Evolutionary conservation across 2,113 vertebrate genomes (phyloP), one percentile per base, ranked within the genome.

Genomic region (Cyprinodon tularosa): DNA sequence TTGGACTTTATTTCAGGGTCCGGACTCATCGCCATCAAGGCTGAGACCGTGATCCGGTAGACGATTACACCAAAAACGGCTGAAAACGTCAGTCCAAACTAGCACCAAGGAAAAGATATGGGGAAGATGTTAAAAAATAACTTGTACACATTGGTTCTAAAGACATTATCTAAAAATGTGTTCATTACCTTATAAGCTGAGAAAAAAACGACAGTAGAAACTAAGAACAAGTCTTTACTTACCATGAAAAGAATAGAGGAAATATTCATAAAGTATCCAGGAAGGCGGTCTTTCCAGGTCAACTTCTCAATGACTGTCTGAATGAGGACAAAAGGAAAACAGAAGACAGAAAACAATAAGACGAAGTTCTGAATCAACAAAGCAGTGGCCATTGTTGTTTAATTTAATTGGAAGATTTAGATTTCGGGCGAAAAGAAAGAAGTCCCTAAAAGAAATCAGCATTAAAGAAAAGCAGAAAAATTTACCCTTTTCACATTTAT

Each of bases 161-260:
- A 45, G 44, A 57, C 20, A n/a, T n/a, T 1, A 14, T 57, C 3
- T n/a, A 20, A n/a, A 0, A n/a, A n/a, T 57, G 13, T 1, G 14
- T 50, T 57, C 7, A 57, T 15, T n/a, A 57, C 17, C 6, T 7
- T 53, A 17, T 12, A 66, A 61, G 15, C 3, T 12, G 12, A 60
- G 20, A 42, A 77, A 40, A 65, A 47, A 65, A 47, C 8, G 12
- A 44, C 3, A 7, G 38, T 42, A 37, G 37, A 22, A n/a, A 38
- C 14, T 17, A 17, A 50, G 14, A 12, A 29, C 14, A 53, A 64
- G 17, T 13, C 45, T 76, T 36, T 22, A 80, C 90, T 84, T 86
- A 98, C 98, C 97, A 99, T 99, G 39, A 99, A 97, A 81, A 99
- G 94, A 89, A 99, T 97, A 61, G 97, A 94, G 62, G 96, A 96